Percentiles rank a stretch among this genome's conserved stretches.
Evolutionary conservation across 2,888 invertebrate species (phyloP).

Genomic region (Phyllotreta cruciferae): DNA sequence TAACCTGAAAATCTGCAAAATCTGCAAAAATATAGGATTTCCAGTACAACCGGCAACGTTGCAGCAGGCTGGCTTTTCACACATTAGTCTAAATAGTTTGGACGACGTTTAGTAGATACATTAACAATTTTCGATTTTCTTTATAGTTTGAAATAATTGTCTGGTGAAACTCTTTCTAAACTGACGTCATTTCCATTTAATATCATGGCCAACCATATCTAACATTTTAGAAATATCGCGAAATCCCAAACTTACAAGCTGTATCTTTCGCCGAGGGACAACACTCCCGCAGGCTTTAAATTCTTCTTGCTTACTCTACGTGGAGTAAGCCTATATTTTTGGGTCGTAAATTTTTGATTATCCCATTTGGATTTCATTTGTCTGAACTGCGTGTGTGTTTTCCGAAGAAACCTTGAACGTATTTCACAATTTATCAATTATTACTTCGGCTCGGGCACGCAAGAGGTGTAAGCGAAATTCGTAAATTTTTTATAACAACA

Average conservation of each 20-base stretch:
- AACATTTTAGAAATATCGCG: not conserved
- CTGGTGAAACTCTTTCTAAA: too few relatives aligned
- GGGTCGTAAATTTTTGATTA: slow-evolving; percentile 18
- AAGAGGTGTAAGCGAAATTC: slow-evolving; percentile 8
- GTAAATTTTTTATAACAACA: slow-evolving; percentile 1
- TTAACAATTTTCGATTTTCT: too few relatives aligned
- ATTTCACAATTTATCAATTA: slow-evolving; percentile 19
- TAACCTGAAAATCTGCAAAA: too few relatives aligned
- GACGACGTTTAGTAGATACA: too few relatives aligned
- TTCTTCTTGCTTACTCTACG: slow-evolving; percentile 3
- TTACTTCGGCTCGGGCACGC: not conserved
- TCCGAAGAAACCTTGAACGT: not conserved
- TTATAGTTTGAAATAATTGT: too few relatives aligned
- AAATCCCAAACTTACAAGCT: slow-evolving; percentile 8
- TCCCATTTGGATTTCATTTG: slow-evolving; percentile 20
- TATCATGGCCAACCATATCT: too few relatives aligned
- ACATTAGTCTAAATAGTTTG: too few relatives aligned
- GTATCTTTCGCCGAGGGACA: not conserved
- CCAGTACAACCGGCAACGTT: too few relatives aligned
- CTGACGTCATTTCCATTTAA: too few relatives aligned
- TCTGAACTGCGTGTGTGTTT: slow-evolving; percentile 17
- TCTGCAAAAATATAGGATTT: too few relatives aligned
- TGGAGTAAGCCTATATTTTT: slow-evolving; percentile 12
- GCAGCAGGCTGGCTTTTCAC: too few relatives aligned
- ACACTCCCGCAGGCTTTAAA: slow-evolving; percentile 3